A percentile compares a stretch with the other conserved stretches of the same genome.
Conservation (phyloP, 1,140 invertebrate species). For the Lucilia sericata region DNA sequence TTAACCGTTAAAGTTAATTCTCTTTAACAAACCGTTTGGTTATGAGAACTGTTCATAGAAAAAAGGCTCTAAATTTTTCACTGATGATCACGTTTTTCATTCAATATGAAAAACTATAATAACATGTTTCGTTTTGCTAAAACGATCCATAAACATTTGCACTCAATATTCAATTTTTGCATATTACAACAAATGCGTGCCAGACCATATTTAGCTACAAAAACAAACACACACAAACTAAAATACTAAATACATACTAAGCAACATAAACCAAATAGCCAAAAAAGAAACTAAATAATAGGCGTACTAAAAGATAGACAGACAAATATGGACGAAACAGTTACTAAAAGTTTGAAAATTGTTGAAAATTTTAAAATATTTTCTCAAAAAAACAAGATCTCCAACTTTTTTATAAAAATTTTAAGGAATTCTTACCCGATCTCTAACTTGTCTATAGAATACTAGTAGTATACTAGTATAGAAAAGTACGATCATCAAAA, state of each 20-base stretch:
- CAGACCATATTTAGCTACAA: conserved; percentile 64
- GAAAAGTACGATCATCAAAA: no score
- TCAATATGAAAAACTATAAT: conserved; percentile 37
- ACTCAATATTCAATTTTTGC: conserved; percentile 68
- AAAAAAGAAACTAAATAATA: not conserved
- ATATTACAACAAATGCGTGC: conserved; percentile 68
- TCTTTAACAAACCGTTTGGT: no score
- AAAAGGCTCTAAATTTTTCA: conserved; percentile 24
- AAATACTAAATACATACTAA: not conserved
- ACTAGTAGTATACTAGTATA: no score
- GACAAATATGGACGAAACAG: not conserved
- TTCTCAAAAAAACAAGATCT: no score
- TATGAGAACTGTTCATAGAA: not conserved
- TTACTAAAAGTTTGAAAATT: not conserved
- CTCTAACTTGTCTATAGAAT: no score
- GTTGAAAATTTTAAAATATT: not conserved
- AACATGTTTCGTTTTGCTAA: conserved; percentile 2
- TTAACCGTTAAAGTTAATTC: not conserved
- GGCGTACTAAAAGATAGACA: not conserved
- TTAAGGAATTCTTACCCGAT: no score
- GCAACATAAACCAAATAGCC: not conserved
- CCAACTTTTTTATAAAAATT: no score
- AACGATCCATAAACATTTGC: conserved; percentile 48
- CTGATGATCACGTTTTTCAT: conserved; percentile 34
- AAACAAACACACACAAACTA: not conserved